Evolutionary conservation across 2,113 vertebrate genomes (phyloP).

Genomic region (Rhea pennata): DNA sequence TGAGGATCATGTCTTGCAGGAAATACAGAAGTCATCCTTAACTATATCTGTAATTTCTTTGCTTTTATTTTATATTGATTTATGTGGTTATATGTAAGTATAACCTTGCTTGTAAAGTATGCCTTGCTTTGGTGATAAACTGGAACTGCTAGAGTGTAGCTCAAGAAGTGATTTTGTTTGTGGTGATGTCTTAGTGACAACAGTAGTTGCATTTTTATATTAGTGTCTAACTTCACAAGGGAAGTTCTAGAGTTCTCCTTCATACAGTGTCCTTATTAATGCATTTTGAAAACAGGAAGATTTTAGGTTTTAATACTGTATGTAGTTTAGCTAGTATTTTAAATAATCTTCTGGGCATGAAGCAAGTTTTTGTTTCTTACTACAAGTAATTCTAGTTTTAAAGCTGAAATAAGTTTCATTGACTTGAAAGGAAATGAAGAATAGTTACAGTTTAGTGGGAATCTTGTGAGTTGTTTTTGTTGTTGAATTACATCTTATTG

Average conservation of each 20-base stretch:
- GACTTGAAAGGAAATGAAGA: not conserved
- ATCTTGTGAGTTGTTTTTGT: not conserved
- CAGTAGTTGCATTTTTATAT: not conserved
- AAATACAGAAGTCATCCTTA: not conserved
- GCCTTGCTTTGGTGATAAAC: not conserved
- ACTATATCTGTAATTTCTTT: not conserved
- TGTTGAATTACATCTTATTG: not conserved
- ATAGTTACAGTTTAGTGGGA: not conserved
- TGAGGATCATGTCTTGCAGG: not conserved
- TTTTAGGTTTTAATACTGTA: not conserved
- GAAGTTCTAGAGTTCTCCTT: not conserved
- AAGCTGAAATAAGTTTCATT: not conserved
- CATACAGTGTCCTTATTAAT: not conserved
- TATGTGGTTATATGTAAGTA: not conserved
- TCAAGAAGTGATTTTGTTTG: not conserved
- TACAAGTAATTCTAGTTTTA: not conserved
- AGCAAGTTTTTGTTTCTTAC: not conserved
- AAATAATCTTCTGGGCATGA: not conserved
- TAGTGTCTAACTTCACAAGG: not conserved
- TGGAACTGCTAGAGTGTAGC: not conserved
- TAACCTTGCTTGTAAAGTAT: not conserved
- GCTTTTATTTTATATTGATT: not conserved
- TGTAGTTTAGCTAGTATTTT: not conserved
- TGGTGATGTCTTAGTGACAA: not conserved
- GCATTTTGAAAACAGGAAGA: not conserved